These are phyloP conservation scores for Trichogramma dendrolimi DNA, from an alignment of 2,888 invertebrate genomes.

Conservation along the genomic window DNA sequence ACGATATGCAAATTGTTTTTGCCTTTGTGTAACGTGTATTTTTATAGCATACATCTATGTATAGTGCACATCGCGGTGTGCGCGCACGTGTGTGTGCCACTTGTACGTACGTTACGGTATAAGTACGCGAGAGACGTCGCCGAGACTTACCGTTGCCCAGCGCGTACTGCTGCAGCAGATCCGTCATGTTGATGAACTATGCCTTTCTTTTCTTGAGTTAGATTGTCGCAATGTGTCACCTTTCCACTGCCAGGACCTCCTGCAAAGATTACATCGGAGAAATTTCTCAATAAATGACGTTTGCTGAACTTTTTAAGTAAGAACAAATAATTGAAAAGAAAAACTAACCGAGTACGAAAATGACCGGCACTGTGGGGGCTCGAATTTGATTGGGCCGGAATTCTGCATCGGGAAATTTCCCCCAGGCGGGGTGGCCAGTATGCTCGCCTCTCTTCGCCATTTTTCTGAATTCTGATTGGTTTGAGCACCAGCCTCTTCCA, in stretches of 20 bases:
- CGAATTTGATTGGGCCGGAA: slow-evolving; percentile 76
- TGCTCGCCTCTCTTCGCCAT: slow-evolving; percentile 54
- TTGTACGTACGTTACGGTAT: neutral
- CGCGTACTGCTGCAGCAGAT: slow-evolving; percentile 82
- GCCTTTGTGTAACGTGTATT: no score
- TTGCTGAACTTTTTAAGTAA: neutral
- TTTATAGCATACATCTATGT: no score
- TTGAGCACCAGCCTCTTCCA: slow-evolving; percentile 48
- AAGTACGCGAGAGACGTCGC: neutral
- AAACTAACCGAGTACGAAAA: slow-evolving; percentile 76
- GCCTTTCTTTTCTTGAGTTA: slow-evolving; percentile 81
- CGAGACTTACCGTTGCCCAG: slow-evolving; percentile 73
- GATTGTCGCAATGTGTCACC: slow-evolving; percentile 93
- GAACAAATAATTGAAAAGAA: neutral
- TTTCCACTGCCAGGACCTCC: slow-evolving; percentile 97
- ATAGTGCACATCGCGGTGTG: no score
- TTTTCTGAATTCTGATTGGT: slow-evolving; percentile 49
- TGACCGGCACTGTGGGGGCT: slow-evolving; percentile 83
- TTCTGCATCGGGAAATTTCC: slow-evolving; percentile 76
- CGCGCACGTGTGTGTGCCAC: no score
- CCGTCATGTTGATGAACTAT: slow-evolving; percentile 88
- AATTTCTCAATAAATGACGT: neutral
- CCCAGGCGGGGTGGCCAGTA: slow-evolving; percentile 62
- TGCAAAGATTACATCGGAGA: slow-evolving; percentile 42
- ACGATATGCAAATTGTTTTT: no score